These are phyloP conservation scores for Geotria australis DNA, from an alignment of 2,797 vertebrate species.

Conservation along the genomic window DNA sequence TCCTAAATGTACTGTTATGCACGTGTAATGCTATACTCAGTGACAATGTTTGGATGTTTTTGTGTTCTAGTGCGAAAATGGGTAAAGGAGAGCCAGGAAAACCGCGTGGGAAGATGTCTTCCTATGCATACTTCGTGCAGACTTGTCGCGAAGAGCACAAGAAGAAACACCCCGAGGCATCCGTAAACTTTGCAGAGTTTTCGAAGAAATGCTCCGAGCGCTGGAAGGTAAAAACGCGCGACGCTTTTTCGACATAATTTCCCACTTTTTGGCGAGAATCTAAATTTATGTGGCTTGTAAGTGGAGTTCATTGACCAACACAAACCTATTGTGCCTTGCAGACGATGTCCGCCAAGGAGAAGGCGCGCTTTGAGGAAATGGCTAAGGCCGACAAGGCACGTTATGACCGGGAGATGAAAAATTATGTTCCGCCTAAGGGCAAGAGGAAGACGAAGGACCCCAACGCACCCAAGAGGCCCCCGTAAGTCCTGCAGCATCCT, in stretches of 20 bases:
- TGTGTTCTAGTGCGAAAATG: constrained; percentile 14
- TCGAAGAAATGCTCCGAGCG: constrained; percentile 81
- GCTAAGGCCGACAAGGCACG: constrained; percentile 60
- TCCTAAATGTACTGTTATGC: too few relatives aligned
- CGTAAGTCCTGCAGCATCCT: constrained; percentile 21
- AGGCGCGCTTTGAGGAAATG: constrained; percentile 68
- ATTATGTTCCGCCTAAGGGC: constrained; percentile 54
- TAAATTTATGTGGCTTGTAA: too few relatives aligned
- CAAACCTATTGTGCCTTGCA: constrained; percentile 5
- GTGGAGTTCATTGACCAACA: too few relatives aligned
- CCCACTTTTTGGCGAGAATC: too few relatives aligned
- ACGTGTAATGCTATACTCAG: too few relatives aligned
- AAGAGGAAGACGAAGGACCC: constrained; percentile 66
- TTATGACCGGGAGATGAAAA: constrained; percentile 73
- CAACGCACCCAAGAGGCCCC: constrained; percentile 77
- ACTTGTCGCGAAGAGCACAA: constrained; percentile 86
- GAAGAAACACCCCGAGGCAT: constrained; percentile 60
- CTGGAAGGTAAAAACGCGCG: constrained; percentile 39
- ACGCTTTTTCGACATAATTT: too few relatives aligned
- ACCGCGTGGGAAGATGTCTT: constrained; percentile 68
- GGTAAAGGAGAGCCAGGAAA: constrained; percentile 67
- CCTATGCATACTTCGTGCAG: constrained; percentile 72
- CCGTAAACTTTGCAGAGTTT: constrained; percentile 63
- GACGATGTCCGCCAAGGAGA: constrained; percentile 78
- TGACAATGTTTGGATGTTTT: too few relatives aligned